Conservation (phyloP, 2,113 vertebrate species). For the Dipodomys spectabilis region DNA sequence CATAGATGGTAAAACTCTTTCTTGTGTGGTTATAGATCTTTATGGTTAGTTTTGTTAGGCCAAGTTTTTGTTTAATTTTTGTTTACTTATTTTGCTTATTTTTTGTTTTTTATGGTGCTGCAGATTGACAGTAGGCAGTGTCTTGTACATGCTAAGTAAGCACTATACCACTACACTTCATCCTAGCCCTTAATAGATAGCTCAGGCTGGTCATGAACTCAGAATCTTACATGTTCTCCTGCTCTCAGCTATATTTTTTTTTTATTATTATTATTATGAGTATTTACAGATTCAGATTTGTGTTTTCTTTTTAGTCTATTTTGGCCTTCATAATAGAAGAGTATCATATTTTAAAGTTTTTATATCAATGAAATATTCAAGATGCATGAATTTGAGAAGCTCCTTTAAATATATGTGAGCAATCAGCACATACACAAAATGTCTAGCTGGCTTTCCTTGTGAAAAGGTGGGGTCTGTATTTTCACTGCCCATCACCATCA, state of each 20-base stretch:
- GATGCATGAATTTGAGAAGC: not conserved
- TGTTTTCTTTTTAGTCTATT: slow-evolving; percentile 32
- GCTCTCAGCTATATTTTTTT: no score
- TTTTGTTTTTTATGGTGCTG: not conserved
- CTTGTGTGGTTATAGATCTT: not conserved
- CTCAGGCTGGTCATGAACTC: no score
- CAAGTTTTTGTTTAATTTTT: not conserved
- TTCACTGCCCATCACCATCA: not conserved
- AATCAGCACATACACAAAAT: not conserved
- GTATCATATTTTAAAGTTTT: slow-evolving; percentile 28
- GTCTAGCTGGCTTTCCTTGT: not conserved
- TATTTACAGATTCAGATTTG: not conserved
- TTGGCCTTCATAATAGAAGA: slow-evolving; percentile 40
- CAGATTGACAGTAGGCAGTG: not conserved
- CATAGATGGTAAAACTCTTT: not conserved
- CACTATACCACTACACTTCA: not conserved
- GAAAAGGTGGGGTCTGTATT: not conserved
- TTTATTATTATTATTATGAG: no score
- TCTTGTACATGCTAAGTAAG: not conserved
- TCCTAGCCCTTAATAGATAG: not conserved
- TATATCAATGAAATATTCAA: not conserved
- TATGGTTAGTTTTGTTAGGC: slow-evolving; percentile 31
- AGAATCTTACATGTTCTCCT: no score
- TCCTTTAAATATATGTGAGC: not conserved
- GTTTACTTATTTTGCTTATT: not conserved